A percentile compares a stretch with the other conserved stretches of the same genome.
Conservation (phyloP, 37 sponge, comb jelly and placozoan genomes). For the Theonella swinhoei region DNA sequence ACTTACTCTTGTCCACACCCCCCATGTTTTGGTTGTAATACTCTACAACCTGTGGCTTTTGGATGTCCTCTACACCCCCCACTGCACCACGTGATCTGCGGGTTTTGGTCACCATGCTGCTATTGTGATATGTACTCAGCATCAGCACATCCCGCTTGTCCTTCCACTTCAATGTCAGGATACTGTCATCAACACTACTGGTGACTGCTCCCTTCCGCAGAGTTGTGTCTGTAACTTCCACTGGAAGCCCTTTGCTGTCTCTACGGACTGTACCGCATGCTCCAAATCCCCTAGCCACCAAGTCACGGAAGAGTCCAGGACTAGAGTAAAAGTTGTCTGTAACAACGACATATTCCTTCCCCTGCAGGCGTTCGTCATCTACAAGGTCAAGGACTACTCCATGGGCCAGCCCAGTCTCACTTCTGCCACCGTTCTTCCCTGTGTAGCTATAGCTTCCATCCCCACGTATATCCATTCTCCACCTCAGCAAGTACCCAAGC, state of each 20-base stretch:
- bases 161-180: too few species aligned
- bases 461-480: background rate
- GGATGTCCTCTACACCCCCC: too few species aligned
- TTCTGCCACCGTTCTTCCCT: background rate
- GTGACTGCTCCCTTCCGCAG: constrained; percentile 1
- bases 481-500: background rate
- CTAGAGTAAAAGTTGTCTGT: constrained; percentile 44
- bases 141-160: too few species aligned
- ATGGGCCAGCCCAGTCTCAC: background rate
- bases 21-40: too few species aligned
- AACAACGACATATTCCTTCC: constrained; percentile 14
- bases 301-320: constrained; percentile 2
- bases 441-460: too few species aligned
- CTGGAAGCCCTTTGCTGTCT: constrained; percentile 30
- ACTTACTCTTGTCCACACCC: too few species aligned
- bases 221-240: background rate
- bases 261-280: constrained; percentile 19
- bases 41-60: too few species aligned
- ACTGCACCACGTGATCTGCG: too few species aligned
- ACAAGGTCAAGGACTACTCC: background rate
- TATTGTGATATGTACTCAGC: too few species aligned
- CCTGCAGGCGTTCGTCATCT: background rate
- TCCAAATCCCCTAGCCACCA: too few species aligned
- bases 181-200: background rate
- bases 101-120: too few species aligned